Conservation (phyloP, 2,113 vertebrate species). For the Neogobius melanostomus region DNA sequence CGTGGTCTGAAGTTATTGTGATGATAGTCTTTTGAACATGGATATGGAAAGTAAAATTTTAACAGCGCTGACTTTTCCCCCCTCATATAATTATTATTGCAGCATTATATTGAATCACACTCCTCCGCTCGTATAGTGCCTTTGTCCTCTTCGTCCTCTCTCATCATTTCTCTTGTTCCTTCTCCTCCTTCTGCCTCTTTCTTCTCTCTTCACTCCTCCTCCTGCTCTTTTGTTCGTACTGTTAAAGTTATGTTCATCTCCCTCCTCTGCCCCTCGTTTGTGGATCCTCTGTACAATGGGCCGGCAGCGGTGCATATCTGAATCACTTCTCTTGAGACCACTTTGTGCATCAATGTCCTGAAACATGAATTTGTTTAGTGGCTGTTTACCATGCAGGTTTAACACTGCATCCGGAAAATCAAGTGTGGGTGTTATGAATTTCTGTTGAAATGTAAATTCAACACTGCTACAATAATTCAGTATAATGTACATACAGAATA, state of each 20-base stretch:
- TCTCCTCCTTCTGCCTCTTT: conserved; percentile 51
- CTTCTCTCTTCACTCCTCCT: conserved; percentile 41
- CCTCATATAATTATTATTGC: neutral
- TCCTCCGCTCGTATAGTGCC: conserved; percentile 40
- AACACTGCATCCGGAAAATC: conserved; percentile 38
- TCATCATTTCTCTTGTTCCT: conserved; percentile 13
- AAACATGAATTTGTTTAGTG: conserved; percentile 10
- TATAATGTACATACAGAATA: too few species aligned
- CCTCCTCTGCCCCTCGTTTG: conserved; percentile 32
- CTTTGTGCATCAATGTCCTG: conserved; percentile 14
- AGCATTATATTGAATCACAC: neutral
- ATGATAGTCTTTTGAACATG: too few species aligned
- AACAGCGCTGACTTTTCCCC: too few species aligned
- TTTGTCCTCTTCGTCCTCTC: conserved; percentile 47
- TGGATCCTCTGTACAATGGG: conserved; percentile 52
- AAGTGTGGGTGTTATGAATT: conserved; percentile 46
- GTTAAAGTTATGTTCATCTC: conserved; percentile 49
- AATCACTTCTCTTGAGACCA: conserved; percentile 60
- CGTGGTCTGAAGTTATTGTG: too few species aligned
- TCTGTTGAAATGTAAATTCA: conserved; percentile 6
- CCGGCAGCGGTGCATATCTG: conserved; percentile 64
- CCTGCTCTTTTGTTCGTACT: conserved; percentile 53
- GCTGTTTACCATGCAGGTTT: conserved; percentile 4
- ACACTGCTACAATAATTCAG: too few species aligned
- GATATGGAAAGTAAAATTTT: too few species aligned